Evolutionary conservation across 2,797 vertebrate species (phyloP), one percentile per base, ranked within the genome.

Genomic region (Ispidina picta): DNA sequence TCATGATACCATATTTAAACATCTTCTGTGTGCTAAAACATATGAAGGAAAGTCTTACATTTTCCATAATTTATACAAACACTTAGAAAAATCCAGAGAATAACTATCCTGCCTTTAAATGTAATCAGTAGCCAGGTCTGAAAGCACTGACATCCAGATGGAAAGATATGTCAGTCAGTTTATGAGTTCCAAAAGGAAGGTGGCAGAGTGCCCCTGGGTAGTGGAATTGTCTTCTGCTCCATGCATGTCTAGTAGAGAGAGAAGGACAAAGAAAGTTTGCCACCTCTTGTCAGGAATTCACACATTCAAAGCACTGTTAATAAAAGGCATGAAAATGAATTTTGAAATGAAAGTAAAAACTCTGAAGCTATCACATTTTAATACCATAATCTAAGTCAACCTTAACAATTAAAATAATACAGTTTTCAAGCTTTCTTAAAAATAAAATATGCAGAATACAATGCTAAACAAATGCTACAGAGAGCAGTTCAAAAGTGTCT

Each of bases 181-280:
- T 76, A 96, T 7, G 92, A 91, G 66, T 66, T 98, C 99, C 99
- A 99, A 96, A 99, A 99, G 37, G 93, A 83, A 16, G 98, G 62
- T 28, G 91, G 96, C 89, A 99, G 97, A 87, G 98, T 96, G 3
- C 98, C 99, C 94, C 98, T 98, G 22, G 99, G 98, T 5, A 98
- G 83, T 16, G 97, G 97, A 88, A 99, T 98, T 86, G 98, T 98
- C 90, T 97, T 97, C 62, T 74, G 97, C 87, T 97, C 97, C 71
- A 99, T 94, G 44, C 98, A 98, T 35, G 95, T 97, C 99, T 99
- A 89, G 72, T 18, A 31, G 66, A 68, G 66, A 89, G 23, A 76
- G 31, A 93, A 91, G 94, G 52, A 95, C 28, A 92, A 71, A 56
- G 43, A 19, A 66, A 73, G 43, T 77, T 78, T 88, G 62, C 39